Conservation (phyloP, 2,113 vertebrate species). For the Lichenostomus cassidix region DNA sequence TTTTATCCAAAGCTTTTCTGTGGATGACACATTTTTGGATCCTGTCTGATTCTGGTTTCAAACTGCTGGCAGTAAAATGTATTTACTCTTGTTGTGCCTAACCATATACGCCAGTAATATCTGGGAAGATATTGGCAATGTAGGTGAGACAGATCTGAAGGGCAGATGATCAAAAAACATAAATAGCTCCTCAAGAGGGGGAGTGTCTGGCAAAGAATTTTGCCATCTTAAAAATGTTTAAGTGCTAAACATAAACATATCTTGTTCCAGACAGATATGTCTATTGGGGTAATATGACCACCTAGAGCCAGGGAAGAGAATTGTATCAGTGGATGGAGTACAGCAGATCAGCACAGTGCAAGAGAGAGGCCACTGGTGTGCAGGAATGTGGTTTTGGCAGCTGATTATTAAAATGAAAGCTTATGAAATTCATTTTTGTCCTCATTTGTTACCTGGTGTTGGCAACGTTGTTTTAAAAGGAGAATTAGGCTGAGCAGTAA, state of each 20-base stretch:
- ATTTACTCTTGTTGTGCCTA: constrained; percentile 17
- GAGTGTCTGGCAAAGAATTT: neutral
- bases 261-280: neutral
- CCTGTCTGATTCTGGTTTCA: neutral
- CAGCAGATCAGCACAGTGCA: neutral
- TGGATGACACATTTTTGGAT: constrained; percentile 22
- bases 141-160: neutral
- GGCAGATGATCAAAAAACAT: neutral
- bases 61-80: constrained; percentile 14
- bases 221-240: neutral
- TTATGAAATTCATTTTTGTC: neutral
- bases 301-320: neutral
- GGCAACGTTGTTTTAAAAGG: neutral
- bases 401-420: neutral
- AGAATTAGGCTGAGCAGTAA: neutral
- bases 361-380: neutral
- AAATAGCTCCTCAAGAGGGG: neutral
- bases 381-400: neutral
- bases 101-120: neutral
- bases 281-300: neutral
- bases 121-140: neutral
- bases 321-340: neutral
- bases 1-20: neutral
- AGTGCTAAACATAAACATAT: neutral
- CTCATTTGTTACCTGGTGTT: neutral